These are phyloP conservation scores for Steinernema khuongi DNA, from an alignment of 1,140 invertebrate genomes.

Conservation along the genomic window DNA sequence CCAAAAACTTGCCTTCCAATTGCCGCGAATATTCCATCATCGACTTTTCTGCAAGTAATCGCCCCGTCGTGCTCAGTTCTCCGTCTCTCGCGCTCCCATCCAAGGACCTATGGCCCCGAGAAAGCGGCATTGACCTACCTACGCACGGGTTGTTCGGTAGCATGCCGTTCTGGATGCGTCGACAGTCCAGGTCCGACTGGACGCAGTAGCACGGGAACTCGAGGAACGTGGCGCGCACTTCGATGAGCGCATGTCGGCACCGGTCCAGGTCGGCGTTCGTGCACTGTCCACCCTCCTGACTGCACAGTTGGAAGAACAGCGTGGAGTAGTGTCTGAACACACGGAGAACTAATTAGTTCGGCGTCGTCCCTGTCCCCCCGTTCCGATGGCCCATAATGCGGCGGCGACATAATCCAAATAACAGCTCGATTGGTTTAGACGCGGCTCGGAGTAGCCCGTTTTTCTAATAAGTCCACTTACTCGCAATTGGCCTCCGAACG, in stretches of 20 bases:
- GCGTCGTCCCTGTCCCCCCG: not conserved
- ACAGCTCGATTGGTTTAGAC: not conserved
- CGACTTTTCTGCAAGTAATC: conserved; percentile 31
- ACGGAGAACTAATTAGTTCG: not conserved
- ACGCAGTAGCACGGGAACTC: conserved; percentile 49
- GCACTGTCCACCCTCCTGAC: not conserved
- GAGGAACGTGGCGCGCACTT: conserved; percentile 39
- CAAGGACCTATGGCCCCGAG: not conserved
- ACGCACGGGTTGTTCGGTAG: conserved; percentile 50
- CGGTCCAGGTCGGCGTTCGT: not conserved
- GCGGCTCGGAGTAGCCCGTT: not conserved
- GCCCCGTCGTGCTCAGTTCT: too few relatives aligned
- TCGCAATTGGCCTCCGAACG: conserved; percentile 41
- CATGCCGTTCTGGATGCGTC: conserved; percentile 38
- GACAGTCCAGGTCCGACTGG: conserved; percentile 40
- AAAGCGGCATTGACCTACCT: conserved; percentile 28
- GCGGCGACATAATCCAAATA: not conserved
- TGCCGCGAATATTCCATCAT: conserved; percentile 32
- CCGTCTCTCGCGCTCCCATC: not conserved
- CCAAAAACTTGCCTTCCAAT: conserved; percentile 8
- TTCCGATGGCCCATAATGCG: not conserved
- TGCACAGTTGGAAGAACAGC: not conserved
- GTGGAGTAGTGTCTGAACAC: not conserved
- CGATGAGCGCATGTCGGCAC: conserved; percentile 41
- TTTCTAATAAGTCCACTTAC: conserved; percentile 36